Conservation (phyloP, 2,797 vertebrate species). For the Peromyscus attwateri region DNA sequence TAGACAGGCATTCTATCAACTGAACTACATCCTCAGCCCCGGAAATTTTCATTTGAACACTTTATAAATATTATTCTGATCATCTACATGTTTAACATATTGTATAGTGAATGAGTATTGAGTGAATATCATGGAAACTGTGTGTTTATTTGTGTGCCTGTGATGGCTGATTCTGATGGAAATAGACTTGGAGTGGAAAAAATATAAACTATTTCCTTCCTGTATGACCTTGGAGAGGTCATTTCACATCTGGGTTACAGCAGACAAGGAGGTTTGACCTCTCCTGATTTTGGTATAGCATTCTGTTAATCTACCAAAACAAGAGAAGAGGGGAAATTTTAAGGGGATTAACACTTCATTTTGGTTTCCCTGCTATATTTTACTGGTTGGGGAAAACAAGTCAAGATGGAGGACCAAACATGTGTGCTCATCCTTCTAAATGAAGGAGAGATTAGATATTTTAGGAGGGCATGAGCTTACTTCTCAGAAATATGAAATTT, state of each 20-base stretch:
- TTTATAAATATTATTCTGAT: background rate
- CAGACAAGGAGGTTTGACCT: background rate
- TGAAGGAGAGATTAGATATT: conserved; percentile 65
- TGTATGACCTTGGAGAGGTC: conserved; percentile 3
- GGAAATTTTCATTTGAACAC: background rate
- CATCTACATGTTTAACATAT: background rate
- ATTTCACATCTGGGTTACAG: background rate
- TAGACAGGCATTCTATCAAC: background rate
- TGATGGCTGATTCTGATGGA: background rate
- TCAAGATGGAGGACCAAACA: conserved; percentile 35
- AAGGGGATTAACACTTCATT: conserved; percentile 57
- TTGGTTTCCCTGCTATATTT: background rate
- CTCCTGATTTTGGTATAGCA: background rate
- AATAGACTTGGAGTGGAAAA: background rate
- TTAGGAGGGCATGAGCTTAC: conserved; percentile 63
- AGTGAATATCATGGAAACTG: background rate
- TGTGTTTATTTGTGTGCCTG: background rate
- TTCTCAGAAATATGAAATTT: conserved; percentile 78
- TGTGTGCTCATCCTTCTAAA: conserved; percentile 50
- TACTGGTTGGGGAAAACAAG: conserved; percentile 53
- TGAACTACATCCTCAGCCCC: background rate
- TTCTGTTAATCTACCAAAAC: conserved; percentile 63
- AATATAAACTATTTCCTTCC: background rate
- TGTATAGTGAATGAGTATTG: background rate
- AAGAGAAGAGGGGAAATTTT: conserved; percentile 19